phyloP scores from a whole-genome alignment of 2,797 vertebrate genomes.

The Thripadectes ignobilis region DNA sequence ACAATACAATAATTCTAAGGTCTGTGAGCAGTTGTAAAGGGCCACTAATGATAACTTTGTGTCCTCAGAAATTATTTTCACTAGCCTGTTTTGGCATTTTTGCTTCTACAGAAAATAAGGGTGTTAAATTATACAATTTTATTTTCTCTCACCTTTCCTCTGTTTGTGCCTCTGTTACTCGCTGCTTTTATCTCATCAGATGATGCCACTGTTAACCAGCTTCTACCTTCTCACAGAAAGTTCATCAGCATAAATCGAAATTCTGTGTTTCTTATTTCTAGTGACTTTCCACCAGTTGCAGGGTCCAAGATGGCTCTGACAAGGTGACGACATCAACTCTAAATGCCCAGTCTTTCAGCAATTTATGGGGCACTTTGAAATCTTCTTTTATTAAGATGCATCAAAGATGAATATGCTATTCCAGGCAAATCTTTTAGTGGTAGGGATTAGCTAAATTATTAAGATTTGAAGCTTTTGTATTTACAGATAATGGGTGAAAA shows the following conservation, averaged over 20 bases:
- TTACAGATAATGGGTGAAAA: neutral
- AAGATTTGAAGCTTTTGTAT: neutral
- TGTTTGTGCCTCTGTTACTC: neutral
- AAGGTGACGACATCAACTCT: neutral
- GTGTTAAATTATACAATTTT: neutral
- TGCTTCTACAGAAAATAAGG: neutral
- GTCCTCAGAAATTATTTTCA: neutral
- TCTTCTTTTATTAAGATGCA: neutral
- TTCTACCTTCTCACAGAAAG: neutral
- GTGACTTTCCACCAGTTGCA: neutral
- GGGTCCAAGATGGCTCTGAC: neutral
- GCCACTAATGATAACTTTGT: neutral
- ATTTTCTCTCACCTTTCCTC: neutral
- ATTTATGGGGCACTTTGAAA: neutral
- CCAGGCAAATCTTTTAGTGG: neutral
- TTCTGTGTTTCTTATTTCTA: neutral
- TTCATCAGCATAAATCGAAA: neutral
- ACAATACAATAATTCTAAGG: neutral
- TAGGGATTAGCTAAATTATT: neutral
- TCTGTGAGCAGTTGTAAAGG: neutral
- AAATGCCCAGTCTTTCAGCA: neutral
- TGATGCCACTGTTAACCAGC: neutral
- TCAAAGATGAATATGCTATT: neutral
- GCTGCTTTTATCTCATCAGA: neutral
- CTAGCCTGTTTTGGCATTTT: neutral